Evolutionary conservation across 2,888 invertebrate species (phyloP).

Genomic region (Drosophila neonasuta): DNA sequence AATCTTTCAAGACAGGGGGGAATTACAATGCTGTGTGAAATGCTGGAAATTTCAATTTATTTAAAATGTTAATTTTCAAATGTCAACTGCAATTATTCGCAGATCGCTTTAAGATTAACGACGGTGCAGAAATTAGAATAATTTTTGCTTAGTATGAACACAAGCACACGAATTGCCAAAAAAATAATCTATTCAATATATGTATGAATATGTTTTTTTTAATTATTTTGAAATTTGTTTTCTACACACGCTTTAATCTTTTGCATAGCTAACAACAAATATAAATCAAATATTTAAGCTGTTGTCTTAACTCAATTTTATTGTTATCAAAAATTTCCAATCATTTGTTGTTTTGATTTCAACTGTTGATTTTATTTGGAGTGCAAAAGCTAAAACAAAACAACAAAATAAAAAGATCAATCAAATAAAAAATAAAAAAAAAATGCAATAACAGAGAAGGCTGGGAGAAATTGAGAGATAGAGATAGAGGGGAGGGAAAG

Average conservation of each 20-base stretch:
- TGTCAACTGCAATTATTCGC: background rate
- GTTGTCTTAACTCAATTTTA: background rate
- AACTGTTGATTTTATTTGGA: background rate
- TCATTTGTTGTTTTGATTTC: background rate
- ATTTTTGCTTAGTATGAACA: background rate
- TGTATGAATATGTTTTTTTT: background rate
- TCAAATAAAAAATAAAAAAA: no score
- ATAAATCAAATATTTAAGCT: background rate
- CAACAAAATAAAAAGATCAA: conserved; percentile 6
- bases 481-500: background rate
- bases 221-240: background rate
- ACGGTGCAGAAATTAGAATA: background rate
- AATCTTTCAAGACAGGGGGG: background rate
- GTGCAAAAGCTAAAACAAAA: background rate
- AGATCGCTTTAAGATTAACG: background rate
- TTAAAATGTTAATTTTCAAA: background rate
- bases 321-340: background rate
- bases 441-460: conserved; percentile 1
- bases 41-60: background rate
- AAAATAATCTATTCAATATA: background rate
- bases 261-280: background rate
- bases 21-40: background rate
- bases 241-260: background rate
- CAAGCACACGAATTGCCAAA: background rate
- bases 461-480: background rate